phyloP scores from a whole-genome alignment of 2,888 invertebrate species.

The Watsonalla cultraria region DNA sequence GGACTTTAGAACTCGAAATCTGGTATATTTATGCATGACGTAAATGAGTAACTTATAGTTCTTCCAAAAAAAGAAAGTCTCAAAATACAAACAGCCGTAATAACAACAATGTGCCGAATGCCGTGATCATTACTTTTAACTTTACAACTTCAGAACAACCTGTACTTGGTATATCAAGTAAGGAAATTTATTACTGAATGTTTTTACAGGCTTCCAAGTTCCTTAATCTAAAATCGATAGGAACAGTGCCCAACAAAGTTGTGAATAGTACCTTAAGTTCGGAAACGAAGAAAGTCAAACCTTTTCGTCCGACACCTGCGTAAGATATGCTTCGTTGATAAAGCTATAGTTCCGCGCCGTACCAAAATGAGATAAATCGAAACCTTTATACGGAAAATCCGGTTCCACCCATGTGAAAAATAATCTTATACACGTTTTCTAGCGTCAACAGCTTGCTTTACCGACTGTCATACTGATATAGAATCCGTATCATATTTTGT shows the following conservation, averaged over 20 bases:
- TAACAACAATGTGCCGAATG: neutral
- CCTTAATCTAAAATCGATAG: slow-evolving; percentile 77
- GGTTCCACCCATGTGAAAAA: slow-evolving; percentile 23
- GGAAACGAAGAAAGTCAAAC: slow-evolving; percentile 65
- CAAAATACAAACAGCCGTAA: neutral
- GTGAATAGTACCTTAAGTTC: slow-evolving; percentile 70
- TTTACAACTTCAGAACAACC: slow-evolving; percentile 42
- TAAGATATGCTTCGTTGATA: slow-evolving; percentile 62
- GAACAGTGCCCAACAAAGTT: slow-evolving; percentile 68
- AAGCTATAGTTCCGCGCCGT: slow-evolving; percentile 42
- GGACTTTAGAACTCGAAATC: no score
- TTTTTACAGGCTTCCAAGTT: slow-evolving; percentile 71
- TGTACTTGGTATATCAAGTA: slow-evolving; percentile 46
- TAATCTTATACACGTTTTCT: slow-evolving; percentile 17
- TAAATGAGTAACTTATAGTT: neutral
- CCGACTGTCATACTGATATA: neutral
- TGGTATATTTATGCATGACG: no score
- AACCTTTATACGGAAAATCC: slow-evolving; percentile 36
- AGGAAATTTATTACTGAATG: slow-evolving; percentile 68
- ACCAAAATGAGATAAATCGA: slow-evolving; percentile 49
- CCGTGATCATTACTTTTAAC: slow-evolving; percentile 3
- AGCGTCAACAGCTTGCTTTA: neutral
- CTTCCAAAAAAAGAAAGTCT: neutral
- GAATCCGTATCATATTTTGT: neutral
- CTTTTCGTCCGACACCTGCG: slow-evolving; percentile 67